Base-by-base conservation (phyloP, 2,113 vertebrate genomes). In the Barbus barbus region DNA sequence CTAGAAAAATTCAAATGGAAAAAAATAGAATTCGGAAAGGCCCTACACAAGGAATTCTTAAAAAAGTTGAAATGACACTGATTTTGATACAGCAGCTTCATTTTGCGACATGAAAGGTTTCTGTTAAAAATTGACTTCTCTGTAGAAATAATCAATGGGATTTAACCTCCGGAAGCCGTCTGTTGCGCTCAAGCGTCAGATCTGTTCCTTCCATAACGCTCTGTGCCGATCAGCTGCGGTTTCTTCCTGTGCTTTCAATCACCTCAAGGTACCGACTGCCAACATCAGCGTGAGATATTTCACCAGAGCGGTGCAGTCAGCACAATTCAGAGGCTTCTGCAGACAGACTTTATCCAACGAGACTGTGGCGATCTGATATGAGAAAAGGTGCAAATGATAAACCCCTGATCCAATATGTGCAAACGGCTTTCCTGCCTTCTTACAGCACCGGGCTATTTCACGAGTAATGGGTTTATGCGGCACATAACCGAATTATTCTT, bases 281-380 rank as follows among this genome's bases (percentile, higher is more conserved):
- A 89, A 87, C 65, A 84, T 88, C 79, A 81, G 83, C 84, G 85
- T 83, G 8, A 89, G 83, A 91, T 93, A 92, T 92, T 92, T 92
- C 90, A 90, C 84, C 46, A 89, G 88, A 91, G 90, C 44, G 77
- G 75, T 86, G 87, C 81, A 80, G 90, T 93, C 92, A 93, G 92
- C 92, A 92, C 89, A 91, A 86, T 82, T 24, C 67, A 58, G 85
- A 83, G 58, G 46, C 33, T 46, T 46, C 44, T 33, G 33, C 56
- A 77, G 41, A 48, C 20, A 74, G 22, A 26, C 48, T 69, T 67
- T 46, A 76, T 65, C 65, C 80, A 48, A 26, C 26, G 1, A 46
- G 61, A 61, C 78, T 82, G 72, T 48, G 76, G 74, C 79, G 51
- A 65, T 72, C 48, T 67, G 86, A 63, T 72, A 84, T 33, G 72